Percentiles rank a stretch among this genome's conserved stretches.
These are phyloP conservation scores for Vanacampus margaritifer DNA, from an alignment of 2,113 vertebrate species.

Conservation along the genomic window DNA sequence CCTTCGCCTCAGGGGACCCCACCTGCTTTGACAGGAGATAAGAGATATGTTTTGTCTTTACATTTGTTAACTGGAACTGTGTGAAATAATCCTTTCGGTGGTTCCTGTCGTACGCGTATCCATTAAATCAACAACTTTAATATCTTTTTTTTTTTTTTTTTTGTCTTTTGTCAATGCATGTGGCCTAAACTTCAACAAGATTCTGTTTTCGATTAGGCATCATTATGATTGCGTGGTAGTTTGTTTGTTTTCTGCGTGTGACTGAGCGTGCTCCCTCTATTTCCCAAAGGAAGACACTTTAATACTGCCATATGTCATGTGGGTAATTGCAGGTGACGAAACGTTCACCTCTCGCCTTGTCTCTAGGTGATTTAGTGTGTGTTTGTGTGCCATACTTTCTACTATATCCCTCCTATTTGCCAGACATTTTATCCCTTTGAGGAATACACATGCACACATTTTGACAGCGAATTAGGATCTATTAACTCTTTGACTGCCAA, in stretches of 20 bases:
- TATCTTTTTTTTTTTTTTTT: not conserved
- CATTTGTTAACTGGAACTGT: not conserved
- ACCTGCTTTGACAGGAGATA: slow-evolving; percentile 19
- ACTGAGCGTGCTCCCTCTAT: not conserved
- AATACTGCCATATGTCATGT: slow-evolving; percentile 24
- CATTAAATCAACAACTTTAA: not conserved
- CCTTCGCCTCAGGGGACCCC: slow-evolving; percentile 10
- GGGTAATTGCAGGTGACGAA: slow-evolving; percentile 35
- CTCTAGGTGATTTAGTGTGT: slow-evolving; percentile 5
- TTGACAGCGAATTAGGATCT: not conserved
- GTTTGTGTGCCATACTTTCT: not conserved
- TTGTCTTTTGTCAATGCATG: not conserved
- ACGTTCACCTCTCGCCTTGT: not conserved
- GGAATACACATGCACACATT: not conserved
- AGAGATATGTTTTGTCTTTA: not conserved
- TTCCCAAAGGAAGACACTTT: slow-evolving; percentile 3
- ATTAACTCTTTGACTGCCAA: too few relatives aligned
- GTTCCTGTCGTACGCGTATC: not conserved
- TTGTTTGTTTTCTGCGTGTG: not conserved
- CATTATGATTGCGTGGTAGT: not conserved
- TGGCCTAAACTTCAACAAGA: not conserved
- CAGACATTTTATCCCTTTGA: not conserved
- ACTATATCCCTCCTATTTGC: not conserved
- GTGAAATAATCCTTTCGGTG: not conserved
- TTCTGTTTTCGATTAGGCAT: not conserved